Conservation (phyloP, 2,113 vertebrate genomes). For the Cyprichromis sp. region DNA sequence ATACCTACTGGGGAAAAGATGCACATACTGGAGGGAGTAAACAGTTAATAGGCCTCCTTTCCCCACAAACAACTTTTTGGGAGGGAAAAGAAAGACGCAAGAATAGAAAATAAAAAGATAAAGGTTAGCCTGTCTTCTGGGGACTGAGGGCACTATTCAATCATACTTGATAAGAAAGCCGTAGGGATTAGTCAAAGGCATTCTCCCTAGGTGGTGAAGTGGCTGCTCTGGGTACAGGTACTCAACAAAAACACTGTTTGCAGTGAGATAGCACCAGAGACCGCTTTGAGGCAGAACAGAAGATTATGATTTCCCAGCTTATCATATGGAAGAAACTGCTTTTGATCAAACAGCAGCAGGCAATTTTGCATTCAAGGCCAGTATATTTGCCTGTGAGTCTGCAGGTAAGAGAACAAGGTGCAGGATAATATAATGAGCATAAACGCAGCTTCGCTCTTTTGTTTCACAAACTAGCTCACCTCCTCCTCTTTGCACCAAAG, state of each 20-base stretch:
- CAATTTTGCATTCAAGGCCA: constrained; percentile 41
- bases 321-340: constrained; percentile 12
- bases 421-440: constrained; percentile 27
- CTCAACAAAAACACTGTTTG: constrained; percentile 38
- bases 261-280: constrained; percentile 22
- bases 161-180: constrained; percentile 55
- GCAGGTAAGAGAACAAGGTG: neutral
- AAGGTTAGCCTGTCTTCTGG: constrained; percentile 35
- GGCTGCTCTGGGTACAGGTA: constrained; percentile 33
- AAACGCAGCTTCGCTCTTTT: neutral
- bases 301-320: constrained; percentile 45
- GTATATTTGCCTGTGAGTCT: neutral
- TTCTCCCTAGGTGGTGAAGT: constrained; percentile 44
- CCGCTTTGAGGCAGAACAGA: constrained; percentile 33
- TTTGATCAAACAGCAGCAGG: constrained; percentile 26
- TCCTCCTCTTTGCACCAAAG: constrained; percentile 12
- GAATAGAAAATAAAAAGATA: constrained; percentile 50
- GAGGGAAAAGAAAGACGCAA: constrained; percentile 15
- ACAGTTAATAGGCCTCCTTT: constrained; percentile 43
- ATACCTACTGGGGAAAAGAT: constrained; percentile 13
- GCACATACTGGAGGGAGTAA: constrained; percentile 15
- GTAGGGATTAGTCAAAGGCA: constrained; percentile 54
- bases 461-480: constrained; percentile 22
- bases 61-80: constrained; percentile 31
- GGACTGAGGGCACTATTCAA: constrained; percentile 52